These are phyloP conservation scores for Oryzias javanicus DNA, from an alignment of 2,113 vertebrate species.

Conservation along the genomic window DNA sequence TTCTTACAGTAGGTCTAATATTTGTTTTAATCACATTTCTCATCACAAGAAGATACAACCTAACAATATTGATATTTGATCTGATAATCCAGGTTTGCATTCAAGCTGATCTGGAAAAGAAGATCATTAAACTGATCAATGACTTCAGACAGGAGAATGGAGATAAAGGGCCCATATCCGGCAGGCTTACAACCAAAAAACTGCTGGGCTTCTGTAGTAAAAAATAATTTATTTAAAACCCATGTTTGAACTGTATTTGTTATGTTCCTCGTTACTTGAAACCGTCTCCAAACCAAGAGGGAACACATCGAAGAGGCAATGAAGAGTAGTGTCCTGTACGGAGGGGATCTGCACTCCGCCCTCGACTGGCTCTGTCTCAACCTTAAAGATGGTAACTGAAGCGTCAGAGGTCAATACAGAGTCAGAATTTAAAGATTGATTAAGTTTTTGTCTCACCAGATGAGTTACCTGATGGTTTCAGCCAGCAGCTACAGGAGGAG, in stretches of 20 bases:
- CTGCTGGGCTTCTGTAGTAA: too few species aligned
- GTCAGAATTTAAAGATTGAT: neutral
- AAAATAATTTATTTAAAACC: too few species aligned
- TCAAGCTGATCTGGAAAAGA: constrained; percentile 88
- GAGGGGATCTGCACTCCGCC: constrained; percentile 95
- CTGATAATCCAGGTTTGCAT: constrained; percentile 82
- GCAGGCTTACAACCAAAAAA: constrained; percentile 91
- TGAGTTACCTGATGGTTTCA: constrained; percentile 93
- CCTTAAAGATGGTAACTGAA: constrained; percentile 85
- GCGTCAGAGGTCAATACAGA: neutral
- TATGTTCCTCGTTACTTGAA: too few species aligned
- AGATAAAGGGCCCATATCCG: constrained; percentile 88
- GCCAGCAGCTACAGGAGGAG: constrained; percentile 92
- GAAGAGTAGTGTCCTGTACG: constrained; percentile 91
- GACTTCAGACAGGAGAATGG: constrained; percentile 86
- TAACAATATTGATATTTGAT: neutral
- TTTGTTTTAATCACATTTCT: neutral
- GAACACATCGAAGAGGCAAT: constrained; percentile 97
- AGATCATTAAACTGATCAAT: constrained; percentile 91
- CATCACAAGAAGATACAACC: neutral
- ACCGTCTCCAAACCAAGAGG: too few species aligned
- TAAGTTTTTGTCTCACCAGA: constrained; percentile 69
- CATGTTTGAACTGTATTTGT: too few species aligned
- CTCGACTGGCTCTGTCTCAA: constrained; percentile 98
- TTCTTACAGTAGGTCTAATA: constrained; percentile 83